These are phyloP conservation scores for Leptobrachium leishanense DNA, from an alignment of 2,113 vertebrate species.

Conservation along the genomic window DNA sequence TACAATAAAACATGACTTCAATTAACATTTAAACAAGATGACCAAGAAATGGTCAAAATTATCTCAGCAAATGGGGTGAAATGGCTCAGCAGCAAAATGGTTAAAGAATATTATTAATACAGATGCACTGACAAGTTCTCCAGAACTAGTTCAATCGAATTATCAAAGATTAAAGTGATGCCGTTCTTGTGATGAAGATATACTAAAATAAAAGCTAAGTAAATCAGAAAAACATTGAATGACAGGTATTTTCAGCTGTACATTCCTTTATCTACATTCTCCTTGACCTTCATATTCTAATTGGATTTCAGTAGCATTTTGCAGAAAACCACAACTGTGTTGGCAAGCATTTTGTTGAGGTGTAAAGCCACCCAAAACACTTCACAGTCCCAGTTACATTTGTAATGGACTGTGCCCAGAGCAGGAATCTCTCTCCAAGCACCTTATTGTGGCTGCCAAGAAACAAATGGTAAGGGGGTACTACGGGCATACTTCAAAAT, in stretches of 20 bases:
- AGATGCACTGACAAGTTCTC: too few species aligned
- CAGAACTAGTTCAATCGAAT: too few species aligned
- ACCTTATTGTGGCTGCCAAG: neutral
- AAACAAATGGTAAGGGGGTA: neutral
- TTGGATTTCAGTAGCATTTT: constrained; percentile 2
- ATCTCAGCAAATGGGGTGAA: too few species aligned
- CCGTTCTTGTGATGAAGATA: too few species aligned
- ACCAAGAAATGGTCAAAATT: too few species aligned
- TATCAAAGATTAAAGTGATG: too few species aligned
- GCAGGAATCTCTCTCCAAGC: neutral
- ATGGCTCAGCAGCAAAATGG: too few species aligned
- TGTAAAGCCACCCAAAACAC: constrained; percentile 7
- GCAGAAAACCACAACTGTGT: neutral
- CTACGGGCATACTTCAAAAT: neutral
- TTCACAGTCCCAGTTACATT: constrained; percentile 5
- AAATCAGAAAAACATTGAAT: neutral
- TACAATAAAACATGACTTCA: too few species aligned
- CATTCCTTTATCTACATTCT: neutral
- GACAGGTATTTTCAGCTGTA: neutral
- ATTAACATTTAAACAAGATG: too few species aligned
- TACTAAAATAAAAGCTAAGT: neutral
- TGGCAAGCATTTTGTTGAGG: constrained; percentile 8
- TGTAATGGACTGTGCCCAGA: constrained; percentile 17
- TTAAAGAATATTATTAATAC: too few species aligned
- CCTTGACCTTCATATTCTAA: neutral